Base-by-base conservation (phyloP, 2,797 vertebrate genomes). In the Perodicticus potto region DNA sequence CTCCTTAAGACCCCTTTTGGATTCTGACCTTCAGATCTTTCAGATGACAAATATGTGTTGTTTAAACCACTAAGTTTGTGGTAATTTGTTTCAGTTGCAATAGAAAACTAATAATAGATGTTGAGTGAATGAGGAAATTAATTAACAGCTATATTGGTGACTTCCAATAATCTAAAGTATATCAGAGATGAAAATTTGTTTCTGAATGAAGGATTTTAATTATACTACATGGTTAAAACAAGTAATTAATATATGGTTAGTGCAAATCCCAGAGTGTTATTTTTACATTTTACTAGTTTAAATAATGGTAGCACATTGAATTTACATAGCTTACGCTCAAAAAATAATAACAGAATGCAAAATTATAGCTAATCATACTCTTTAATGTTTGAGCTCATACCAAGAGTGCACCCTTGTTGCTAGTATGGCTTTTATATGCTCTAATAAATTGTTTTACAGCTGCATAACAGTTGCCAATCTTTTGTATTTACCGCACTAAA, bases 301-400 rank as follows among this genome's bases (percentile, higher is more conserved):
- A 81, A 81, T 87, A 78, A 80, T 80, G 55, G 6, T 16, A 80
- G 34, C 12, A 72, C 27, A 25, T 3, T 84, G 2, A 59, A 85
- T 92, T 87, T 96, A 85, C 5, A 89, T 27, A 91, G 63, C 16
- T 86, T 84, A 37, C 69, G 12, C 25, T 94, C 43, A 65, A 57
- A 88, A 95, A 94, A 89, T 86, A 89, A 88, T 89, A 84, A 49
- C 63, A 83, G 63, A 89, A 95, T 37, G 27, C 65, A 96, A 88
- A 96, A 91, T 96, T 76, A 87, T 40, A 78, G 59, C 55, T 96
- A 87, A 78, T 94, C 40, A 88, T 63, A 74, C 34, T 92, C 82
- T 57, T 83, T 73, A 78, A 83, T 76, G 74, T 93, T 96, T 92
- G 69, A 89, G 9, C 82, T 92, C 72, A 53, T 63, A 80, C 93